Evolutionary conservation across 2,888 invertebrate species (phyloP).

Genomic region (Notodonta dromedarius): DNA sequence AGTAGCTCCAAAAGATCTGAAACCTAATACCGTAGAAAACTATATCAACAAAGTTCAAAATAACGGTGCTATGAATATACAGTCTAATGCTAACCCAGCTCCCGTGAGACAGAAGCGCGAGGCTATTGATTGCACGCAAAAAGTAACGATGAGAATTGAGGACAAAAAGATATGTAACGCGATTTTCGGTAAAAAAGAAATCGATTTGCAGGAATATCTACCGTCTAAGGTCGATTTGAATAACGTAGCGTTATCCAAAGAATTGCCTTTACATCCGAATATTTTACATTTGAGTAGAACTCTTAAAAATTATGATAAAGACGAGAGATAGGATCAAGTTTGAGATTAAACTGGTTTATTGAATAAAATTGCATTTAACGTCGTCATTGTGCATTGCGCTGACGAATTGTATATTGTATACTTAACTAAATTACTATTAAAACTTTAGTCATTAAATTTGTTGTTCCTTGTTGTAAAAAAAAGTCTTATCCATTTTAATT

Average conservation of each 20-base stretch:
- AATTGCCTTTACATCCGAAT: conserved; percentile 49
- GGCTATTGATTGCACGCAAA: conserved; percentile 64
- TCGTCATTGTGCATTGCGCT: no score
- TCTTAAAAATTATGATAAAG: conserved; percentile 61
- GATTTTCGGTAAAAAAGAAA: conserved; percentile 30
- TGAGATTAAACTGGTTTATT: background rate
- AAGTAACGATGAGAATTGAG: conserved; percentile 49
- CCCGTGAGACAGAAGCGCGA: conserved; percentile 63
- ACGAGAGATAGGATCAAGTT: conserved; percentile 42
- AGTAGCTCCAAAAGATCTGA: conserved; percentile 14
- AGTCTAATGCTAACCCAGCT: conserved; percentile 22
- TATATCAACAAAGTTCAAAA: conserved; percentile 32
- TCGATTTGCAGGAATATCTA: conserved; percentile 35
- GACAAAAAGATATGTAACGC: conserved; percentile 64
- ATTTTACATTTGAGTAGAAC: conserved; percentile 61
- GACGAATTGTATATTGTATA: no score
- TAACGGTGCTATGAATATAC: conserved; percentile 25
- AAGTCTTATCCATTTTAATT: background rate
- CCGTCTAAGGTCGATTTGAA: conserved; percentile 56
- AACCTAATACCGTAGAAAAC: conserved; percentile 9
- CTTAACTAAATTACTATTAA: no score
- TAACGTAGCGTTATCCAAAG: conserved; percentile 50
- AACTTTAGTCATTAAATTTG: background rate
- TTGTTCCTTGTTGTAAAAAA: background rate
- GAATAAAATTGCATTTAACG: conserved; percentile 5